Evolutionary conservation across 2,888 invertebrate genomes (phyloP).

Genomic region (Athalia rosae): DNA sequence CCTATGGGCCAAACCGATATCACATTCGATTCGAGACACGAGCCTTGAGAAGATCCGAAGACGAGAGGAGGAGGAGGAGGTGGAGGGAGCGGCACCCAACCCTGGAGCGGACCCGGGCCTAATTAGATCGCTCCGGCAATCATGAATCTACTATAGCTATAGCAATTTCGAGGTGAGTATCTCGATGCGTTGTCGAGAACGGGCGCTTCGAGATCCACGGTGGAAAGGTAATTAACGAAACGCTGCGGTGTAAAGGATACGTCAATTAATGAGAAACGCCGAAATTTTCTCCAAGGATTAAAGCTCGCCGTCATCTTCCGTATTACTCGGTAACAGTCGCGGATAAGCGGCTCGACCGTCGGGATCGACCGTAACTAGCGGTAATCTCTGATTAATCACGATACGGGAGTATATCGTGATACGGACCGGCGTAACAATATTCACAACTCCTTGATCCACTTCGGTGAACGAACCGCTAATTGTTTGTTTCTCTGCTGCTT

Average conservation of each 20-base stretch:
- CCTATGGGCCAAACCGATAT: constrained; percentile 38
- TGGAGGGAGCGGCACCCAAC: neutral
- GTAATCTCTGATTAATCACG: constrained; percentile 23
- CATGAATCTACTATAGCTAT: constrained; percentile 11
- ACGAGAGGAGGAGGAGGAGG: constrained; percentile 2
- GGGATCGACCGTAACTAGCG: neutral
- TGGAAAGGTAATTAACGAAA: neutral
- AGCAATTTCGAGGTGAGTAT: neutral
- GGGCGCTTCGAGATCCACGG: neutral
- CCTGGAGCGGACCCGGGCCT: neutral
- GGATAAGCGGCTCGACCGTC: neutral
- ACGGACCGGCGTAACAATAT: constrained; percentile 40
- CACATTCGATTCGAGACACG: constrained; percentile 18
- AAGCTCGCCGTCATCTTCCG: neutral
- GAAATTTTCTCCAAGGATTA: neutral
- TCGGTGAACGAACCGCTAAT: constrained; percentile 50
- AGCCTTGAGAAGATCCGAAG: neutral
- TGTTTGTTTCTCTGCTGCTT: constrained; percentile 49
- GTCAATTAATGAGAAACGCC: neutral
- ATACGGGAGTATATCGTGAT: neutral
- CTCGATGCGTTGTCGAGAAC: constrained; percentile 2
- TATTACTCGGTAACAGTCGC: neutral
- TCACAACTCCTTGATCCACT: constrained; percentile 22
- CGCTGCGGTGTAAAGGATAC: neutral
- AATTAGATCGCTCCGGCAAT: constrained; percentile 27